Evolutionary conservation across 2,888 invertebrate genomes (phyloP).

Genomic region (Euzophera pinguis): DNA sequence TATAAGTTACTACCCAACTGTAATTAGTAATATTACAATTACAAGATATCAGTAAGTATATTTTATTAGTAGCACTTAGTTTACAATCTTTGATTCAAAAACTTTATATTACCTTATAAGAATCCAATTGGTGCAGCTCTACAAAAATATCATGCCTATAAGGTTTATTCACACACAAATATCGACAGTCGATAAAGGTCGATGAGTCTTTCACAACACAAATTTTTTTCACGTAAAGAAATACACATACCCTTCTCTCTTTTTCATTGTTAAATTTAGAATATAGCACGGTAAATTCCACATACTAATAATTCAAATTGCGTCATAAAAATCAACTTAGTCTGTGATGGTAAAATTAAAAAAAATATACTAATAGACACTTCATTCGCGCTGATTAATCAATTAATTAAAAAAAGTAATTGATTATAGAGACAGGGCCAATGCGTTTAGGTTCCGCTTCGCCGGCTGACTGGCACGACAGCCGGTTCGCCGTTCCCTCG

Average conservation of each 20-base stretch:
- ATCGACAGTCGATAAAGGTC: not conserved
- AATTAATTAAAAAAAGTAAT: not conserved
- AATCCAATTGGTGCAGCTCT: conserved; percentile 25
- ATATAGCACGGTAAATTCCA: not conserved
- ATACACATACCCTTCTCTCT: not conserved
- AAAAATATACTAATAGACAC: not conserved
- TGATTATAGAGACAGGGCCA: not conserved
- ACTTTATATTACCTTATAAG: conserved; percentile 35
- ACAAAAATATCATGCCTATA: not conserved
- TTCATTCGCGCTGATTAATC: not conserved
- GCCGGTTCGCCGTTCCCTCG: conserved; percentile 34
- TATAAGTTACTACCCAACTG: too few species aligned
- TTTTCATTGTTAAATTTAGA: not conserved
- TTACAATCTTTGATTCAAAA: too few species aligned
- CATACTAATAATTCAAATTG: not conserved
- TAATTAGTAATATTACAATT: too few species aligned
- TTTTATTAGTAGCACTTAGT: too few species aligned
- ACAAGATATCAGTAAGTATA: too few species aligned
- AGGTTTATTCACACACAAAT: not conserved
- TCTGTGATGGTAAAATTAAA: too few species aligned
- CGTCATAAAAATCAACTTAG: too few species aligned
- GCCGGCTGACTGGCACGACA: conserved; percentile 53
- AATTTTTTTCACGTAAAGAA: not conserved
- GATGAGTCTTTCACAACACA: conserved; percentile 3
- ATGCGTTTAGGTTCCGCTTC: conserved; percentile 15